Evolutionary conservation across 2,113 vertebrate genomes (phyloP).

Genomic region (Hirundichthys speculiger): DNA sequence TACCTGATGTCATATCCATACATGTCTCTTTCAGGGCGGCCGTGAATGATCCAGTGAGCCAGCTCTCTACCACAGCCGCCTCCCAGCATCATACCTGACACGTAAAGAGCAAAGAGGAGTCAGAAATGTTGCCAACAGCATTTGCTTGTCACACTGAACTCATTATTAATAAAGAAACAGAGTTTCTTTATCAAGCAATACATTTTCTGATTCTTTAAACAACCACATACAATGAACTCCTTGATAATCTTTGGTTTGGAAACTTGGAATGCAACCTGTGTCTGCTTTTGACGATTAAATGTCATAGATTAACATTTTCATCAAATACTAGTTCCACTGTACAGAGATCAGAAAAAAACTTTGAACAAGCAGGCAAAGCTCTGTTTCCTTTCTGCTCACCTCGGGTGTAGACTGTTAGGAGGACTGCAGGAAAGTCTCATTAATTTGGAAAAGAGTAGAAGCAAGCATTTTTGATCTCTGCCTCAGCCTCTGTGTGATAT

Average conservation of each 20-base stretch:
- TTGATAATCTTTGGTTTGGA: too few relatives aligned
- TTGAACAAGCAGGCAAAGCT: not conserved
- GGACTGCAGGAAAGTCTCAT: slow-evolving; percentile 6
- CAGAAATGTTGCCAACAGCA: not conserved
- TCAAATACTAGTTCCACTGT: too few relatives aligned
- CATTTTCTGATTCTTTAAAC: not conserved
- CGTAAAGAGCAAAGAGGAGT: not conserved
- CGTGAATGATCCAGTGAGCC: slow-evolving; percentile 92
- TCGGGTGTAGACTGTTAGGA: too few relatives aligned
- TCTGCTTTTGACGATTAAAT: not conserved
- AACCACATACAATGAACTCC: not conserved
- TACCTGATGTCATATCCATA: slow-evolving; percentile 95
- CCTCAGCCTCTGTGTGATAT: slow-evolving; percentile 16
- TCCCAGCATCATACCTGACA: slow-evolving; percentile 96
- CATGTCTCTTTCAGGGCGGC: slow-evolving; percentile 96
- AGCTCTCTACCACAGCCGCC: slow-evolving; percentile 94
- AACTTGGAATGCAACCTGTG: too few relatives aligned
- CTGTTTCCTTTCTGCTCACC: not conserved
- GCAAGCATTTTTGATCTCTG: slow-evolving; percentile 2
- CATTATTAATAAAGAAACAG: not conserved
- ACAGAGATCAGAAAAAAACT: not conserved
- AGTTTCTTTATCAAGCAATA: not conserved
- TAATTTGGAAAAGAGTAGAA: slow-evolving; percentile 14
- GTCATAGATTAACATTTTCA: too few relatives aligned
- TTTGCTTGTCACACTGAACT: not conserved